Base-by-base conservation (phyloP, 2,797 vertebrate genomes). In the Catamblyrhynchus diadema region DNA sequence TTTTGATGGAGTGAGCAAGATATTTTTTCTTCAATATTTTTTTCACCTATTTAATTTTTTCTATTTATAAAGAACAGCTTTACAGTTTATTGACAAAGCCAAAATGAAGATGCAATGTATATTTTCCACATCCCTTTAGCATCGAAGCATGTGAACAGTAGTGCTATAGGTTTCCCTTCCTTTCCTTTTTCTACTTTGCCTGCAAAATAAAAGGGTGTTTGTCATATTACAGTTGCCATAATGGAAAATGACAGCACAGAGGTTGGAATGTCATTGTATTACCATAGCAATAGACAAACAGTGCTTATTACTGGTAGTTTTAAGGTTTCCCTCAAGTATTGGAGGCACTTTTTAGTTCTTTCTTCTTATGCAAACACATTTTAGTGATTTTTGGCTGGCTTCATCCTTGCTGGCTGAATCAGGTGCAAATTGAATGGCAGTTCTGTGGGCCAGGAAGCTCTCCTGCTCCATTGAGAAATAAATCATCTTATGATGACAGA, bases 251-350 rank as follows among this genome's bases (percentile, higher is more conserved):
- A 90, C 85, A 93, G 86, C 53, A 80, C 25, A 74, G 74, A 85
- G 45, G 53, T 0, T 1, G 57, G 71, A 92, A 85, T 45, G 33
- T 60, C 88, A 70, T 85, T 89, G 67, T 74, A 95, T 92, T 74
- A 48, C 88, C 86, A 96, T 91, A 69, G 95, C 75, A 96, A 94
- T 85, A 91, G 93, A 94, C 74, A 96, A 96, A 95, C 65, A 85
- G 39, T 72, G 50, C 54, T 94, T 83, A 93, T 91, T 61, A 71
- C 57, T 86, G 35, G 67, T 80, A 86, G 75, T 78, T 96, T 81
- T 86, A 91, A 48, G 69, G 54, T 91, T 94, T 91, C 73, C 48
- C 37, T 95, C 66, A 86, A 90, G 41, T 44, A 56, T 10, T 94
- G 70, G 69, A 96, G 90, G 54, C 19, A 79, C 47, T 72, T 91